These are phyloP conservation scores for Desmophyllum pertusum DNA, from an alignment of 92 coral and sea anemone genomes.

Conservation along the genomic window DNA sequence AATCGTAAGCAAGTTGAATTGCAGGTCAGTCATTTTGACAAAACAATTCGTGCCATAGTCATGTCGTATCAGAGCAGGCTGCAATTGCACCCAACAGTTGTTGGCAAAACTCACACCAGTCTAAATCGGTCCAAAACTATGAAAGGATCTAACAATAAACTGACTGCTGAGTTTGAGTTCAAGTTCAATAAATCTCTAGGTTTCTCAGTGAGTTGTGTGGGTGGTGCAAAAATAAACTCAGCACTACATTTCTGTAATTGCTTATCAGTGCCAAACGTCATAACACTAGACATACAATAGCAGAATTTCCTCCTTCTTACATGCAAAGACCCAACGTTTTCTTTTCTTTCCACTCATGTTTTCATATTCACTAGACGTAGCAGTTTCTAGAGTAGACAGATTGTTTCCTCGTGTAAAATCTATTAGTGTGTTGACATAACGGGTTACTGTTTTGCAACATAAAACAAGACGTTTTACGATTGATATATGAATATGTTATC, in stretches of 20 bases:
- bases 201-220: background rate
- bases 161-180: no score
- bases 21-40: no score
- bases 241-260: background rate
- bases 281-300: background rate
- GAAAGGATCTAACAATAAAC: no score
- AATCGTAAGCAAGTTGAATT: no score
- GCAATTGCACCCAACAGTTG: no score
- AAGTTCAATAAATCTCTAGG: background rate
- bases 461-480: background rate
- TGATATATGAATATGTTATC: background rate
- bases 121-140: no score
- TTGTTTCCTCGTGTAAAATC: background rate
- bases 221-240: background rate
- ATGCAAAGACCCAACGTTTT: background rate
- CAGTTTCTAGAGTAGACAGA: background rate
- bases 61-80: no score
- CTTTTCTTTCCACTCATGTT: background rate
- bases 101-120: no score
- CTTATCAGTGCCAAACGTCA: background rate
- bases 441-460: background rate
- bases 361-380: background rate
- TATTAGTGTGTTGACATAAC: background rate
- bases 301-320: background rate
- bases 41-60: no score